Conservation (phyloP, 2,113 vertebrate genomes). For the Psittacara wagleri region DNA sequence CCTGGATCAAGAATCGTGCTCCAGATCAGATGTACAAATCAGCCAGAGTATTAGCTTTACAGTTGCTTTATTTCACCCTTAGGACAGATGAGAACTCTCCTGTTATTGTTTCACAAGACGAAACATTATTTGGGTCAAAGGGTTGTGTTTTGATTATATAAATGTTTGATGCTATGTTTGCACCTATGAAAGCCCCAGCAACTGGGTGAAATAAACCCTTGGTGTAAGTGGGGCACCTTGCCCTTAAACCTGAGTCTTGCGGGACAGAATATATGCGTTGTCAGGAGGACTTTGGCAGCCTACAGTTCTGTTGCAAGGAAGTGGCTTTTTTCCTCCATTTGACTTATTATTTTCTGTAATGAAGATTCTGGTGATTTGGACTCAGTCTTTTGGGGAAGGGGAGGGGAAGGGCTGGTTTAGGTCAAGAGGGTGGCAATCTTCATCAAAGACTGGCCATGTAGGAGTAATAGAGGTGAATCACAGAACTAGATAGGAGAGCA, state of each 20-base stretch:
- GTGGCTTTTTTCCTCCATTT: not conserved
- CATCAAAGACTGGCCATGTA: not conserved
- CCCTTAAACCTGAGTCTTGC: not conserved
- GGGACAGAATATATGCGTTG: not conserved
- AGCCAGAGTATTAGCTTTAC: not conserved
- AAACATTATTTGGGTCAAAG: not conserved
- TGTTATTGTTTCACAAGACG: not conserved
- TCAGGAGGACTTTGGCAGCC: not conserved
- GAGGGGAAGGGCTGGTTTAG: not conserved
- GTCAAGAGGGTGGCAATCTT: not conserved
- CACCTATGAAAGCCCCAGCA: not conserved
- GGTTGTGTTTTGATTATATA: not conserved
- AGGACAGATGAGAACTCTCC: not conserved
- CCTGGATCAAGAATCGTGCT: not conserved
- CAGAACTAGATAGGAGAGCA: not conserved
- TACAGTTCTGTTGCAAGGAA: not conserved
- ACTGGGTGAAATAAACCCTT: not conserved
- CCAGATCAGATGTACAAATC: not conserved
- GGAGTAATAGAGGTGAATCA: not conserved
- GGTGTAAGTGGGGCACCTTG: not conserved
- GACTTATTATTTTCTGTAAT: not conserved
- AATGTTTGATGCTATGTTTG: not conserved
- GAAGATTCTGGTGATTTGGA: not conserved
- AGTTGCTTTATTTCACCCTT: not conserved
- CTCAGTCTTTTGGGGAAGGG: not conserved